These are phyloP conservation scores for Geotrypetes seraphini DNA, from an alignment of 2,797 vertebrate genomes.

Conservation along the genomic window DNA sequence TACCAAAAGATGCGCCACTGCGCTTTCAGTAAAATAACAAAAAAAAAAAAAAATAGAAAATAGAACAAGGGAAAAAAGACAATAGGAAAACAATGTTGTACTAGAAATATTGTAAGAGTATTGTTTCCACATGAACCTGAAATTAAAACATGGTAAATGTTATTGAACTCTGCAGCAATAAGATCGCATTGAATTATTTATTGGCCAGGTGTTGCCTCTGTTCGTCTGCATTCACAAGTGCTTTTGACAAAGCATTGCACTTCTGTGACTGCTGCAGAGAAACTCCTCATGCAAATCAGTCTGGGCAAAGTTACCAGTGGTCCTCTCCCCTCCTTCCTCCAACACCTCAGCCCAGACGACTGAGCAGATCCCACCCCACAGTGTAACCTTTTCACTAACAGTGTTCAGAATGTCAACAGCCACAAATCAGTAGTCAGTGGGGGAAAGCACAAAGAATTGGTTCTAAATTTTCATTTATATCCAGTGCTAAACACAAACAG, in stretches of 20 bases:
- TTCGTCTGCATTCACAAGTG: constrained; percentile 44
- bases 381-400: constrained; percentile 17
- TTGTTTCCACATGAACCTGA: constrained; percentile 42
- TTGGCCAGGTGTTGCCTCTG: constrained; percentile 43
- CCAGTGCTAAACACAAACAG: not conserved
- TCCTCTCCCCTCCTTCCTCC: no score
- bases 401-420: not conserved
- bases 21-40: not conserved
- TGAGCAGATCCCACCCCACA: constrained; percentile 13
- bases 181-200: constrained; percentile 63
- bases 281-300: constrained; percentile 43
- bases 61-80: not conserved
- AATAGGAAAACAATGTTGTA: constrained; percentile 48
- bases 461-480: no score
- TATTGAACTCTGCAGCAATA: constrained; percentile 32
- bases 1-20: constrained; percentile 3
- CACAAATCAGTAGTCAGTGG: not conserved
- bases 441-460: constrained; percentile 9
- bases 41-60: not conserved
- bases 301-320: constrained; percentile 24
- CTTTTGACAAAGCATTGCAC: constrained; percentile 42
- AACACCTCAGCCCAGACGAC: constrained; percentile 36
- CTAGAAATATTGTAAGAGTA: constrained; percentile 33
- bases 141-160: constrained; percentile 41
- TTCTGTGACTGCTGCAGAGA: constrained; percentile 39